Evolutionary conservation across 1,140 invertebrate species (phyloP).

Genomic region (Solen grandis): DNA sequence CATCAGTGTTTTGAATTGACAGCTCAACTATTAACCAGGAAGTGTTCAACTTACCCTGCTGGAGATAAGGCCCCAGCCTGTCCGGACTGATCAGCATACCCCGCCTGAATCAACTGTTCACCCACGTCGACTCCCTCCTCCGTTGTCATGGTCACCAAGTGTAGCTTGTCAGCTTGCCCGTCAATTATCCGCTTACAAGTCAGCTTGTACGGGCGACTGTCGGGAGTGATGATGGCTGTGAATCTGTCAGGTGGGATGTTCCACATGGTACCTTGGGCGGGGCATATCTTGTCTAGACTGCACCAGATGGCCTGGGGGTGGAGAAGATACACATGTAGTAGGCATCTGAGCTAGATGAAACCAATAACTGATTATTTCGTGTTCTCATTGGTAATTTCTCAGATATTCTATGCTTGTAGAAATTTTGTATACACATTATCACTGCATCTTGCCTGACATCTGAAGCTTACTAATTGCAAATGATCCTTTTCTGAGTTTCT

Average conservation of each 20-base stretch:
- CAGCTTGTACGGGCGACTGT: not conserved
- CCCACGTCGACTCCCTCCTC: not conserved
- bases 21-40: too few relatives aligned
- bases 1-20: too few relatives aligned
- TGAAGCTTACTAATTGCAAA: too few relatives aligned
- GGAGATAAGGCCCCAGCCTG: not conserved
- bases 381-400: too few relatives aligned
- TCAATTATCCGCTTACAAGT: conserved; percentile 1
- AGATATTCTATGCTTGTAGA: too few relatives aligned
- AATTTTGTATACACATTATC: too few relatives aligned
- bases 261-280: not conserved
- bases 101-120: not conserved
- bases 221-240: not conserved
- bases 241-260: not conserved
- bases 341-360: too few relatives aligned
- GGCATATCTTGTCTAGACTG: conserved; percentile 2
- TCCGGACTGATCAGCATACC: not conserved
- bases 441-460: too few relatives aligned
- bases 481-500: too few relatives aligned
- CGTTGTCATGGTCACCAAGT: not conserved
- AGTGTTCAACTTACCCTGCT: not conserved
- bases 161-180: not conserved
- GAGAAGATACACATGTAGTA: not conserved
- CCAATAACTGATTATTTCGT: too few relatives aligned
- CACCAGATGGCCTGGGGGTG: conserved; percentile 14